Evolutionary conservation across 2,888 invertebrate genomes (phyloP).

Genomic region (Scaptomyza parva): DNA sequence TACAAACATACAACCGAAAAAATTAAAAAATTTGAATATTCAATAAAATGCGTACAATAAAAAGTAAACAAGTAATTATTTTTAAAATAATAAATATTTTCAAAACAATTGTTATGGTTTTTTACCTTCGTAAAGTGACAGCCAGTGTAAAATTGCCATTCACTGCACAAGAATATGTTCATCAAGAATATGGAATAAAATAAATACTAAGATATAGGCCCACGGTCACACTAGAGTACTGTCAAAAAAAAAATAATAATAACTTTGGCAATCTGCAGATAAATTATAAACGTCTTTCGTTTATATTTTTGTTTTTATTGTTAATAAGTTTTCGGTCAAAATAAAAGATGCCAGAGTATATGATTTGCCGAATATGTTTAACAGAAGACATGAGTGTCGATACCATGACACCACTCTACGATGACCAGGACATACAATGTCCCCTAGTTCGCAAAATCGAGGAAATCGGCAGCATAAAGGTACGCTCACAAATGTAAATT

Average conservation of each 20-base stretch:
- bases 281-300: constrained; percentile 32
- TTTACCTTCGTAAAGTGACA: neutral
- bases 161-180: neutral
- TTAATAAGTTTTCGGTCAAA: constrained; percentile 11
- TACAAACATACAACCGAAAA: too few relatives aligned
- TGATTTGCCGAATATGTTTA: constrained; percentile 82
- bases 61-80: too few relatives aligned
- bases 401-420: constrained; percentile 79
- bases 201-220: neutral
- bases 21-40: too few relatives aligned
- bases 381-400: constrained; percentile 70
- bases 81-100: too few relatives aligned
- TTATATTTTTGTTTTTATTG: constrained; percentile 32
- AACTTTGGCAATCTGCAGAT: constrained; percentile 24
- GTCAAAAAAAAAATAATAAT: constrained; percentile 39
- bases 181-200: neutral
- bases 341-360: constrained; percentile 73
- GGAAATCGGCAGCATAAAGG: constrained; percentile 82
- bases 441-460: constrained; percentile 79
- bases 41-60: too few relatives aligned
- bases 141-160: neutral
- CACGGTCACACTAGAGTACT: constrained; percentile 28
- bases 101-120: neutral
- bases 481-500: constrained; percentile 19
- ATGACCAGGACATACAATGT: constrained; percentile 67